These are phyloP conservation scores for Drosophila acutilabella DNA, from an alignment of 2,888 invertebrate species.

Conservation along the genomic window DNA sequence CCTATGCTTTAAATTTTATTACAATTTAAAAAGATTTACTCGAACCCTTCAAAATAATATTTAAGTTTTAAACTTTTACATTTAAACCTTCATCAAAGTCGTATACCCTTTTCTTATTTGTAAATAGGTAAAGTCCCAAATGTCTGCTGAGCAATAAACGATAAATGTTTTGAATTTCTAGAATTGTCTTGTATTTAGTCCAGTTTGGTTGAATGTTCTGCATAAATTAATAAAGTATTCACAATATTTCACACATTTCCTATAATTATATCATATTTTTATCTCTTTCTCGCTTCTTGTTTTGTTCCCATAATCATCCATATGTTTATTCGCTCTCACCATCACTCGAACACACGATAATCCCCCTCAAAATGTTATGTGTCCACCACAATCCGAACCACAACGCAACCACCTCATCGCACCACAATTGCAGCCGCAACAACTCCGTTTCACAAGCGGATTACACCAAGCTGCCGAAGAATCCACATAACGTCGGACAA, in stretches of 20 bases:
- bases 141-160: conserved; percentile 64
- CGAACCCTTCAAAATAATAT: too few relatives aligned
- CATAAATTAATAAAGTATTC: conserved; percentile 12
- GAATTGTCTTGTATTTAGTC: conserved; percentile 22
- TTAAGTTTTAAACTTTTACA: background rate
- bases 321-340: conserved; percentile 32
- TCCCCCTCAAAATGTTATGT: conserved; percentile 3
- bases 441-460: conserved; percentile 88
- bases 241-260: conserved; percentile 51
- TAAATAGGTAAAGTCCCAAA: conserved; percentile 42
- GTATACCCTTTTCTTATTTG: background rate
- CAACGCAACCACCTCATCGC: conserved; percentile 35
- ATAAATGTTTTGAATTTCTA: conserved; percentile 33
- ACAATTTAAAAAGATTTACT: background rate
- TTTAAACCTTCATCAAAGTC: background rate
- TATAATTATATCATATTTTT: conserved; percentile 61
- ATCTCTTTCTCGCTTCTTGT: conserved; percentile 72
- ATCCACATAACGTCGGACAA: conserved; percentile 79
- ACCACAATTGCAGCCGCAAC: conserved; percentile 85
- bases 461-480: conserved; percentile 86
- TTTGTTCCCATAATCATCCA: conserved; percentile 49
- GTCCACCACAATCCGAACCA: conserved; percentile 31
- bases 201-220: conserved; percentile 18
- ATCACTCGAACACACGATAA: conserved; percentile 14
- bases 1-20: background rate